Evolutionary conservation across 1,140 invertebrate species (phyloP).

Genomic region (Leptinotarsa undecemlineata): DNA sequence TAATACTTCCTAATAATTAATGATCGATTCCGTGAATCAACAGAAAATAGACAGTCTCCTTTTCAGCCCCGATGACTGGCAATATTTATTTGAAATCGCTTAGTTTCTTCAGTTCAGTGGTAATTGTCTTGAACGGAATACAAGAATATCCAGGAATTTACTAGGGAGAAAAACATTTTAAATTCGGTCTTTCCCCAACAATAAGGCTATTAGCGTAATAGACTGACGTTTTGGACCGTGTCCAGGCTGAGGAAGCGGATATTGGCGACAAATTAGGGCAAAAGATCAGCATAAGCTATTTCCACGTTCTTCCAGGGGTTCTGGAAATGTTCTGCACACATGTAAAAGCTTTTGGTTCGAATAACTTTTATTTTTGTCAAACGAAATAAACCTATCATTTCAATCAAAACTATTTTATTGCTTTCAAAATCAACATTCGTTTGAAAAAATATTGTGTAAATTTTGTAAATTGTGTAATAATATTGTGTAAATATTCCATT

Average conservation of each 20-base stretch:
- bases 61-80: constrained; percentile 10
- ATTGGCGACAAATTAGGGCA: constrained; percentile 54
- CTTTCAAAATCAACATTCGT: not conserved
- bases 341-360: not conserved
- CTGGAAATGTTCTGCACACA: not conserved
- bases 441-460: not conserved
- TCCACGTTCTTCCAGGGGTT: constrained; percentile 19
- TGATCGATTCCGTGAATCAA: constrained; percentile 11
- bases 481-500: not conserved
- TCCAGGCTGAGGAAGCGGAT: constrained; percentile 51
- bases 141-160: constrained; percentile 23
- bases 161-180: constrained; percentile 41
- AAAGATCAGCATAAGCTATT: constrained; percentile 45
- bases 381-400: not conserved
- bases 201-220: constrained; percentile 54
- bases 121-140: constrained; percentile 25
- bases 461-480: no score
- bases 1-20: constrained; percentile 8
- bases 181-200: constrained; percentile 47
- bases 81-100: constrained; percentile 11
- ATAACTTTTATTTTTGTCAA: not conserved
- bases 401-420: not conserved
- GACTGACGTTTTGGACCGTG: constrained; percentile 50
- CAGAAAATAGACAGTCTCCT: constrained; percentile 4
- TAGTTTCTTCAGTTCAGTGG: not conserved